Conservation (phyloP, 2,888 invertebrate genomes). For the Portevinia maculata region DNA sequence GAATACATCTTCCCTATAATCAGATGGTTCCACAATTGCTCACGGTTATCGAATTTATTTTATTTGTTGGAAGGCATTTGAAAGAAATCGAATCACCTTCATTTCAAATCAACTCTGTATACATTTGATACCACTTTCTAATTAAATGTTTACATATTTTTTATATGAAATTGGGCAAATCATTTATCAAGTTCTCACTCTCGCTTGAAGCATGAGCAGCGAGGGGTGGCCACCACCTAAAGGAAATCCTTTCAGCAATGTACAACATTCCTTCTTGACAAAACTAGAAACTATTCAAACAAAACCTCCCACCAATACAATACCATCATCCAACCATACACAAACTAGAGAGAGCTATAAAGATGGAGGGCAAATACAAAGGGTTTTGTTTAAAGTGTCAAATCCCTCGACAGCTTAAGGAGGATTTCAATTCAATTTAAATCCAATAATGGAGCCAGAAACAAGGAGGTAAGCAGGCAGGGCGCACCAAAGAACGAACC, state of each 20-base stretch:
- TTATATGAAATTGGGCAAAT: conserved; percentile 48
- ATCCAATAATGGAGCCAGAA: conserved; percentile 64
- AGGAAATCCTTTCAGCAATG: conserved; percentile 28
- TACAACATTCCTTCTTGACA: conserved; percentile 36
- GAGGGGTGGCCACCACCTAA: background rate
- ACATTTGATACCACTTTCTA: conserved; percentile 26
- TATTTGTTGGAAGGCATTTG: too few relatives aligned
- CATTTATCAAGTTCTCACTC: conserved; percentile 52
- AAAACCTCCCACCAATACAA: conserved; percentile 30
- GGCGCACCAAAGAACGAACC: background rate
- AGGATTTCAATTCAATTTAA: conserved; percentile 72
- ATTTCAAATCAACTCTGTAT: conserved; percentile 30
- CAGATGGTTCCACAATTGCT: too few relatives aligned
- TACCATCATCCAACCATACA: conserved; percentile 11
- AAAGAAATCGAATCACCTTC: conserved; percentile 4
- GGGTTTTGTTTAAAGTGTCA: conserved; percentile 72
- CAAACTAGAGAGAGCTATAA: background rate
- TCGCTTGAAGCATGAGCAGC: background rate
- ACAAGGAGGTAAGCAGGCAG: background rate
- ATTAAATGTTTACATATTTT: conserved; percentile 51
- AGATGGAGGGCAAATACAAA: conserved; percentile 36
- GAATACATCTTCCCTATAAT: too few relatives aligned
- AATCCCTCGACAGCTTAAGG: conserved; percentile 71
- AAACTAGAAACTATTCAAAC: conserved; percentile 57
- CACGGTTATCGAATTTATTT: too few relatives aligned